Conservation (phyloP, 1,140 invertebrate species). For the Eurosta solidaginis region DNA sequence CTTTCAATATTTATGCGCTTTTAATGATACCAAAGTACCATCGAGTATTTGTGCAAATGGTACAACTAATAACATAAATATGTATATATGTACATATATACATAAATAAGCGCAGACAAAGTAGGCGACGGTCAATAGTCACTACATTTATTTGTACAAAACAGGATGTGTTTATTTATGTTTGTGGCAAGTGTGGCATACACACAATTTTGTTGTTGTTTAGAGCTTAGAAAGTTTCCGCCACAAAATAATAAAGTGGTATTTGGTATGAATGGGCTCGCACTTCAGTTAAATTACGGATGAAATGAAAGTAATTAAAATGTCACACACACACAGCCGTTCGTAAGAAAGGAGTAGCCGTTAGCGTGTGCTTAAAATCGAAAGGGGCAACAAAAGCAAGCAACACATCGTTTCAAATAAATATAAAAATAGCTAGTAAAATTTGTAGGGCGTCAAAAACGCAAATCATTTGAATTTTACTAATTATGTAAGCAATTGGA, state of each 20-base stretch:
- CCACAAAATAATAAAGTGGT: neutral
- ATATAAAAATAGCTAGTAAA: neutral
- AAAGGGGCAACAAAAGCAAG: neutral
- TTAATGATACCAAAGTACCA: conserved; percentile 21
- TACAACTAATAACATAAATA: no score
- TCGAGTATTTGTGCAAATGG: neutral
- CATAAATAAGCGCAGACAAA: neutral
- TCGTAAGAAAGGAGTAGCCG: neutral
- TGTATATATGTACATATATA: neutral
- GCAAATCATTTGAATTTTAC: conserved; percentile 26
- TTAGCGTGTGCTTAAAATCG: no score
- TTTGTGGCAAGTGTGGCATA: conserved; percentile 1
- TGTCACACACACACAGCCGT: conserved; percentile 6
- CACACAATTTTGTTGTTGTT: neutral
- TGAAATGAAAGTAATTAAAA: conserved; percentile 28
- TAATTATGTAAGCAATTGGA: neutral
- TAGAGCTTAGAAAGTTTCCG: conserved; percentile 18
- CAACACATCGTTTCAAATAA: neutral
- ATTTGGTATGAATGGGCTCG: neutral
- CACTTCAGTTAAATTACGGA: conserved; percentile 24
- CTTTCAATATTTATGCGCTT: conserved; percentile 23
- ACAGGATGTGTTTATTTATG: neutral
- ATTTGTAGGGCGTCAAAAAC: conserved; percentile 20
- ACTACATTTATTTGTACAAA: neutral
- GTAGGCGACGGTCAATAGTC: neutral